Conservation (phyloP, 2,888 invertebrate species). For the Xanthorhoe spadicearia region DNA sequence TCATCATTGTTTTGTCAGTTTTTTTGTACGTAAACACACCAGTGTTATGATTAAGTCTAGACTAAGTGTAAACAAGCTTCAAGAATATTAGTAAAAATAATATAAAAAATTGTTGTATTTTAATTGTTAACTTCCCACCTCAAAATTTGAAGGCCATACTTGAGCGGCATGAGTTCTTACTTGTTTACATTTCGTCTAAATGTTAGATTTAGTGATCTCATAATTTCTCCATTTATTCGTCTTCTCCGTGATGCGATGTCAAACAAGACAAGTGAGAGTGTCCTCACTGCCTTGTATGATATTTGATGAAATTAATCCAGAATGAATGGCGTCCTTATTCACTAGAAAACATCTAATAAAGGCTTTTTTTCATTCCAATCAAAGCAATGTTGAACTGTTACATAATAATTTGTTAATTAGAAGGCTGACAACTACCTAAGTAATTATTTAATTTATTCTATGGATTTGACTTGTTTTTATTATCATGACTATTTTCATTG, state of each 20-base stretch:
- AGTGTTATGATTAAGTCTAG: slow-evolving; percentile 45
- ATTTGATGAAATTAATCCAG: slow-evolving; percentile 49
- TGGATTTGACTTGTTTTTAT: slow-evolving; percentile 40
- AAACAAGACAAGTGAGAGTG: slow-evolving; percentile 42
- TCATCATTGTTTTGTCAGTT: slow-evolving; percentile 45
- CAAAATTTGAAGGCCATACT: slow-evolving; percentile 59
- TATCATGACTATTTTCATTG: slow-evolving; percentile 32
- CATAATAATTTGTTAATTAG: slow-evolving; percentile 52
- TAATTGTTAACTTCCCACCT: slow-evolving; percentile 54
- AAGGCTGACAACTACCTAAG: slow-evolving; percentile 60
- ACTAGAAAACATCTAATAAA: slow-evolving; percentile 41
- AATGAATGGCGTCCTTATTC: slow-evolving; percentile 45
- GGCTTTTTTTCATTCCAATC: slow-evolving; percentile 53
- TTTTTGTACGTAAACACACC: slow-evolving; percentile 62
- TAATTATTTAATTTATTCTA: slow-evolving; percentile 51
- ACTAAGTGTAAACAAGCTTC: slow-evolving; percentile 76
- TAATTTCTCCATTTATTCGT: slow-evolving; percentile 68
- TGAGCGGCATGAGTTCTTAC: slow-evolving; percentile 53
- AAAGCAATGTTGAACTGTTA: slow-evolving; percentile 49
- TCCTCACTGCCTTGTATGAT: slow-evolving; percentile 49
- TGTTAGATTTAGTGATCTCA: slow-evolving; percentile 77
- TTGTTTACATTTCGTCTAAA: slow-evolving; percentile 80
- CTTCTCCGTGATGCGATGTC: slow-evolving; percentile 54
- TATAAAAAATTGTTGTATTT: slow-evolving; percentile 41
- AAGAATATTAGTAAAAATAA: slow-evolving; percentile 41